Evolutionary conservation across 2,888 invertebrate genomes (phyloP).

Genomic region (Piscicola geometra): DNA sequence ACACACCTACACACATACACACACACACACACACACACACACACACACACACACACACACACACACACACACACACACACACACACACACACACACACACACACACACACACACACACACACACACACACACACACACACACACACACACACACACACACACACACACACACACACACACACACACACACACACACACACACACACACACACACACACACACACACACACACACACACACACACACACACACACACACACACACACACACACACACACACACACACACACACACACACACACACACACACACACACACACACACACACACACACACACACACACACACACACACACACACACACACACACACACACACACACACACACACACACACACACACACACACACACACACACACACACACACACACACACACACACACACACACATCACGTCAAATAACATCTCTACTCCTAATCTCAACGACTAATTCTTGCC

Average conservation of each 20-base stretch:
- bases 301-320: constrained; percentile 21
- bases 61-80: constrained; percentile 27
- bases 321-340: constrained; percentile 13
- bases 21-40: constrained; percentile 33
- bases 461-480: too few relatives aligned
- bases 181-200: constrained; percentile 35
- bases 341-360: constrained; percentile 17
- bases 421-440: constrained; percentile 19
- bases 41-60: constrained; percentile 33
- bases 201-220: constrained; percentile 20
- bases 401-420: constrained; percentile 19
- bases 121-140: constrained; percentile 26
- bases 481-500: too few relatives aligned
- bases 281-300: constrained; percentile 14
- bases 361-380: constrained; percentile 11
- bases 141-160: constrained; percentile 35
- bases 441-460: constrained; percentile 8
- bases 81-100: constrained; percentile 22
- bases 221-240: constrained; percentile 20
- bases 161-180: constrained; percentile 37
- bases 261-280: constrained; percentile 17
- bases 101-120: constrained; percentile 19
- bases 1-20: too few relatives aligned
- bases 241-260: constrained; percentile 11
- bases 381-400: constrained; percentile 17